A percentile compares a stretch with the other conserved stretches of the same genome.
These are phyloP conservation scores for Sigmodon hispidus DNA, from an alignment of 2,113 vertebrate genomes.

Conservation along the genomic window DNA sequence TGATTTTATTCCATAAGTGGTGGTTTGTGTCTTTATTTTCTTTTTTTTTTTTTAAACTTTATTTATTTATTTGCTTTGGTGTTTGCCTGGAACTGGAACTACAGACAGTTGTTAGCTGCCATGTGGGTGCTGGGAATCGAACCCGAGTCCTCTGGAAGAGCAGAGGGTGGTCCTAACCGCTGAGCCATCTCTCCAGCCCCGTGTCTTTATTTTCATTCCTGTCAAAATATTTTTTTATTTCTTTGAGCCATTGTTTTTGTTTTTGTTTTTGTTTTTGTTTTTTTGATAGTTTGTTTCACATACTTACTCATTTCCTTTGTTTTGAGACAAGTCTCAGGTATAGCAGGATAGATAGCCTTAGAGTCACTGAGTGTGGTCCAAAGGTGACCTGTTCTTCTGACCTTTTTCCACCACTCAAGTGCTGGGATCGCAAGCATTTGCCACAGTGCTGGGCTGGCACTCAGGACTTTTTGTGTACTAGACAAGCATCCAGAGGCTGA, in stretches of 20 bases:
- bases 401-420: not conserved
- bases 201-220: slow-evolving; percentile 32
- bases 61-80: too few relatives aligned
- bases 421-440: not conserved
- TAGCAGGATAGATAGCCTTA: not conserved
- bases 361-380: not conserved
- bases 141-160: too few relatives aligned
- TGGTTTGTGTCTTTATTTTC: slow-evolving; percentile 29
- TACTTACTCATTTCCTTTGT: not conserved
- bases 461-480: not conserved
- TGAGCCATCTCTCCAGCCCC: too few relatives aligned
- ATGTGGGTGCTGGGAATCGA: too few relatives aligned
- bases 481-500: not conserved
- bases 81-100: too few relatives aligned
- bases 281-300: not conserved
- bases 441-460: not conserved
- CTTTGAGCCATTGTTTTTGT: not conserved
- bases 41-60: too few relatives aligned
- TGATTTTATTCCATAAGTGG: not conserved
- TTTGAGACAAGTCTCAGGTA: not conserved
- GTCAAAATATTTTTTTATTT: slow-evolving; percentile 55
- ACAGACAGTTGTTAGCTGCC: too few relatives aligned
- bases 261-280: too few relatives aligned
- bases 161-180: too few relatives aligned
- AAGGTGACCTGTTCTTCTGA: not conserved